These are phyloP conservation scores for Intellagama lesueurii DNA, from an alignment of 2,797 vertebrate species.

Conservation along the genomic window DNA sequence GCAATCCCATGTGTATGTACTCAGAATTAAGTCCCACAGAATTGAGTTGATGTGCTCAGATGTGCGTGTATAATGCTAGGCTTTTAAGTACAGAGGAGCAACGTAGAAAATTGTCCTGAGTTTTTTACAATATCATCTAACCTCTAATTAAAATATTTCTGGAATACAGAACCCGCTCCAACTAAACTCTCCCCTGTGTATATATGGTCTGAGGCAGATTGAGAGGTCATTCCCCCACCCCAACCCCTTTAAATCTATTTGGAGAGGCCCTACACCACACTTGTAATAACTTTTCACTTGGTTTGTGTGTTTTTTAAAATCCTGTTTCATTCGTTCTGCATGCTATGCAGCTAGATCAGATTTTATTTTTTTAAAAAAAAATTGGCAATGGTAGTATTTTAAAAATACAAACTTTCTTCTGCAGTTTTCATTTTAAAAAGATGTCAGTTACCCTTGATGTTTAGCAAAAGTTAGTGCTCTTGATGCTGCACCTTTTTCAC, in stretches of 20 bases:
- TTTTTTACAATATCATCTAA: neutral
- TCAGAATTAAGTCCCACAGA: neutral
- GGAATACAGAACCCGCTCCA: no score
- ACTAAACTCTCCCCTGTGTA: no score
- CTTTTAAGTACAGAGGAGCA: neutral
- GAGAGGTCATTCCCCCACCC: neutral
- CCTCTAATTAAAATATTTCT: neutral
- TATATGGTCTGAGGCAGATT: neutral
- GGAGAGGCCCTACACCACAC: neutral
- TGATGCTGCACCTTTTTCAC: neutral
- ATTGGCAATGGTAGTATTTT: neutral
- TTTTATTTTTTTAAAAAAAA: neutral
- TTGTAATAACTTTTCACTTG: neutral
- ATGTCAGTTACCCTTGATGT: neutral
- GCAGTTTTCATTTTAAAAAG: neutral
- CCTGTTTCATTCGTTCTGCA: neutral
- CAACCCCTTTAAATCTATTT: neutral
- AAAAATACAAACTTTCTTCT: constrained; percentile 8
- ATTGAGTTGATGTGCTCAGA: neutral
- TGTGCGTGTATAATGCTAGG: no score
- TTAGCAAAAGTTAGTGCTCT: neutral
- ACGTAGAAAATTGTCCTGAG: neutral
- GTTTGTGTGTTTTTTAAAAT: neutral
- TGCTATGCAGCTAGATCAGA: neutral
- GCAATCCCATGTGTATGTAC: neutral